Conservation (phyloP, 2,797 vertebrate species). For the Ptychobarbus kaznakovi region DNA sequence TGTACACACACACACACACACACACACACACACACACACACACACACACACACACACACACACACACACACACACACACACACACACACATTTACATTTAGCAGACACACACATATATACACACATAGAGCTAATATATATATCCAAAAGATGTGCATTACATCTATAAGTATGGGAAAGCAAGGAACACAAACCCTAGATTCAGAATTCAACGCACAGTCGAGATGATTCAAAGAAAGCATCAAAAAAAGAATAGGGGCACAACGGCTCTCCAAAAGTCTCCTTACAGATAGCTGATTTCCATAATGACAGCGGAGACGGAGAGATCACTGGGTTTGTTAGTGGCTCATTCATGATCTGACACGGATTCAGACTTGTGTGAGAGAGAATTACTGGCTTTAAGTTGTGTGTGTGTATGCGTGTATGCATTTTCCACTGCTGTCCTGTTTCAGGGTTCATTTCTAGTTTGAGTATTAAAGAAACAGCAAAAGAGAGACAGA, state of each 20-base stretch:
- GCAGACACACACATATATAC: too few species aligned
- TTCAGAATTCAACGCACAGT: conserved; percentile 26
- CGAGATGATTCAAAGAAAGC: conserved; percentile 5
- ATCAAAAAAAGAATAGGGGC: conserved; percentile 6
- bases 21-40: too few species aligned
- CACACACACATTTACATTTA: too few species aligned
- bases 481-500: conserved; percentile 57
- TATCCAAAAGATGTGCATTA: not conserved
- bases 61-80: too few species aligned
- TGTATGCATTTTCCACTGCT: not conserved
- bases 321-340: conserved; percentile 25
- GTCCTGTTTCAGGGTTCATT: conserved; percentile 17
- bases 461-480: conserved; percentile 18
- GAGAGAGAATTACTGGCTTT: conserved; percentile 53
- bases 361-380: conserved; percentile 47
- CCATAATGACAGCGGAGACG: conserved; percentile 60
- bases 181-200: not conserved
- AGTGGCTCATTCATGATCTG: conserved; percentile 33
- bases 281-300: conserved; percentile 63
- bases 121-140: too few species aligned
- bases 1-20: too few species aligned
- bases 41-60: too few species aligned
- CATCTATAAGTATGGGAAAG: not conserved
- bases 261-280: conserved; percentile 37
- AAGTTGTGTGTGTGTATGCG: conserved; percentile 37